phyloP scores from a whole-genome alignment of 2,797 vertebrate genomes.

The Garrulus glandarius region DNA sequence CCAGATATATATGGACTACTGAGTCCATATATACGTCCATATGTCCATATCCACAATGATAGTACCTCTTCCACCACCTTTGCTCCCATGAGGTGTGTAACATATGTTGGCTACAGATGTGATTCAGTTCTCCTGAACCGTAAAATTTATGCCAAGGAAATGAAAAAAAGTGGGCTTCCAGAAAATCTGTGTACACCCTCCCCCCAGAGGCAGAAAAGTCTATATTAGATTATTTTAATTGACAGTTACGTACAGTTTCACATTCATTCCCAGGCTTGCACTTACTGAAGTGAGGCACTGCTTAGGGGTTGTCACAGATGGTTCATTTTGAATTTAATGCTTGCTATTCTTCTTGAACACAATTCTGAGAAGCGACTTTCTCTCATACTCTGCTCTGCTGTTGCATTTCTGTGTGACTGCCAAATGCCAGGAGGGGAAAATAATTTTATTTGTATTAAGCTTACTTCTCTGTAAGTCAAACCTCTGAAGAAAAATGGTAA shows the following conservation, averaged over 20 bases:
- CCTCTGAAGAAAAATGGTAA: background rate
- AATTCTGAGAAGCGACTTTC: background rate
- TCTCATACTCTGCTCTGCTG: background rate
- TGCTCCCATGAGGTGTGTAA: background rate
- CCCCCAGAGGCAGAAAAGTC: background rate
- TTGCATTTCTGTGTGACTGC: background rate
- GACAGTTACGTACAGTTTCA: background rate
- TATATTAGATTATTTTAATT: slow-evolving; percentile 36
- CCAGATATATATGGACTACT: background rate
- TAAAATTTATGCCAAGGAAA: background rate
- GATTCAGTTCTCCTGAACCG: background rate
- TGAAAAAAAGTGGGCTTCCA: background rate
- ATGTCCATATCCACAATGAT: background rate
- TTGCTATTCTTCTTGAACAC: background rate
- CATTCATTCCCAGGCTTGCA: background rate
- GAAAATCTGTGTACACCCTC: background rate
- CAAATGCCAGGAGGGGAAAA: slow-evolving; percentile 4
- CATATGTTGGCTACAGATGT: background rate
- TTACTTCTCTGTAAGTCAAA: background rate
- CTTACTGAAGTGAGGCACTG: background rate
- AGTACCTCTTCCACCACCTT: background rate
- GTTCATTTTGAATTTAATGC: background rate
- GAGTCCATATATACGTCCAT: background rate
- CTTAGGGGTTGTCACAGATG: slow-evolving; percentile 6
- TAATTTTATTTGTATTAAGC: background rate